phyloP scores from a whole-genome alignment of 2,113 vertebrate species.

The human (Homo sapiens) region DNA sequence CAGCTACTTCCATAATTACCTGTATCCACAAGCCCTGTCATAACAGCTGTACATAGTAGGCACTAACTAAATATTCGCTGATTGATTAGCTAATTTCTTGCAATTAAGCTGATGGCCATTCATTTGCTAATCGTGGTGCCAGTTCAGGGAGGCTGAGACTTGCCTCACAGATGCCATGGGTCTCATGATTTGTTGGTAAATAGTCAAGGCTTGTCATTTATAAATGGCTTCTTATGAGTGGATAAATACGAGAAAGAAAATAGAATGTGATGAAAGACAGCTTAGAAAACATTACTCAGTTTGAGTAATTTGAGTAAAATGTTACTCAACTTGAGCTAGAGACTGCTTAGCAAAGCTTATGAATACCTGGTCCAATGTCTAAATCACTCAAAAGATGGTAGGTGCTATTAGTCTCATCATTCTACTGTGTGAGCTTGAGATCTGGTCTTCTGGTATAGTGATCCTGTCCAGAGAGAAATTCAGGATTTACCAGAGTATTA shows the following conservation, averaged over 20 bases:
- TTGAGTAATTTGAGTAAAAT: not conserved
- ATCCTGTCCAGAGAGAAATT: not conserved
- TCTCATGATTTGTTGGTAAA: slow-evolving; percentile 29
- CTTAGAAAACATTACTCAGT: not conserved
- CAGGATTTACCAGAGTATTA: not conserved
- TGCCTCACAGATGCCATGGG: not conserved
- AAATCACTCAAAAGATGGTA: not conserved
- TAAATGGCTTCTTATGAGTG: not conserved
- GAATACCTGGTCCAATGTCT: not conserved
- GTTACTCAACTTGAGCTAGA: not conserved
- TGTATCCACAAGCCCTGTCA: not conserved
- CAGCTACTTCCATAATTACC: not conserved
- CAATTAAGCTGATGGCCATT: not conserved
- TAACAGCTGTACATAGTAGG: not conserved
- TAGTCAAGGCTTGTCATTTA: slow-evolving; percentile 41
- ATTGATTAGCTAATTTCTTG: slow-evolving; percentile 22
- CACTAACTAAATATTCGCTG: not conserved
- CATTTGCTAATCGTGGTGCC: not conserved
- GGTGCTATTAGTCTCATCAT: not conserved
- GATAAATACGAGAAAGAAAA: not conserved
- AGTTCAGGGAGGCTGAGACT: not conserved
- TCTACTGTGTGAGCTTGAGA: not conserved
- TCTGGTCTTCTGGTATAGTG: not conserved
- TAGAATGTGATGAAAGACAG: not conserved
- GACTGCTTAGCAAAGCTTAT: not conserved